Percentiles rank a stretch among this genome's conserved stretches.
phyloP scores from a whole-genome alignment of 2,797 vertebrate genomes.

The Takifugu rubripes region DNA sequence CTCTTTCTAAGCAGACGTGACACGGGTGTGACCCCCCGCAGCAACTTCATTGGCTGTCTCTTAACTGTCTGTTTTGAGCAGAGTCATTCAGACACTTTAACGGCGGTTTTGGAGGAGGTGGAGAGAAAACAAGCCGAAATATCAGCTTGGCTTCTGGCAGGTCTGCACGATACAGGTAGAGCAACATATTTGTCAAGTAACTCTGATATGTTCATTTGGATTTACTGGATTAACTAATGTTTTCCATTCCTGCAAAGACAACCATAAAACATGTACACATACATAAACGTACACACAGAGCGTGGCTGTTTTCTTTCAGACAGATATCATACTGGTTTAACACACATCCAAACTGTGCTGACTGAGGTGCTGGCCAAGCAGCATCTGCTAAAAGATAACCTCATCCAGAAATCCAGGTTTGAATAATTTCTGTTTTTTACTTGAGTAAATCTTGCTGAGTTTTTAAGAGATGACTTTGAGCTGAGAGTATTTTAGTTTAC shows the following conservation, averaged over 20 bases:
- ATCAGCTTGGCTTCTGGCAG: slow-evolving; percentile 64
- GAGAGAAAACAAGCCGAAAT: slow-evolving; percentile 73
- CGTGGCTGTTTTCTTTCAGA: slow-evolving; percentile 44
- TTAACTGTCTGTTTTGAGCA: slow-evolving; percentile 7
- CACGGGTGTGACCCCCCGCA: no score
- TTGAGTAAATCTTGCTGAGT: no score
- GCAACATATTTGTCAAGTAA: neutral
- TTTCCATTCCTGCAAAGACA: neutral
- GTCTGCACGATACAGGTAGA: slow-evolving; percentile 73
- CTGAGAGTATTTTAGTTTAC: no score
- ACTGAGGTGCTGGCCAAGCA: slow-evolving; percentile 71
- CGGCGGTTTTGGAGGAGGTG: slow-evolving; percentile 61
- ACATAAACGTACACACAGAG: neutral
- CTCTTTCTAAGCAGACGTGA: neutral
- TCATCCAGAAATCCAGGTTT: slow-evolving; percentile 78
- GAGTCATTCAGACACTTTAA: slow-evolving; percentile 47
- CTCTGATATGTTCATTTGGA: no score
- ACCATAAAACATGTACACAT: no score
- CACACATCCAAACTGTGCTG: slow-evolving; percentile 70
- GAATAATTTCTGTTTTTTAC: no score
- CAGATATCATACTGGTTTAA: slow-evolving; percentile 50
- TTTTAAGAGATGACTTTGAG: no score
- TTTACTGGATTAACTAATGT: neutral
- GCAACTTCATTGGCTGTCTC: no score
- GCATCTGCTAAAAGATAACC: slow-evolving; percentile 71